Evolutionary conservation across 2,888 invertebrate genomes (phyloP), one percentile per base, ranked within the genome.

Genomic region (Perizoma flavofasciatum): DNA sequence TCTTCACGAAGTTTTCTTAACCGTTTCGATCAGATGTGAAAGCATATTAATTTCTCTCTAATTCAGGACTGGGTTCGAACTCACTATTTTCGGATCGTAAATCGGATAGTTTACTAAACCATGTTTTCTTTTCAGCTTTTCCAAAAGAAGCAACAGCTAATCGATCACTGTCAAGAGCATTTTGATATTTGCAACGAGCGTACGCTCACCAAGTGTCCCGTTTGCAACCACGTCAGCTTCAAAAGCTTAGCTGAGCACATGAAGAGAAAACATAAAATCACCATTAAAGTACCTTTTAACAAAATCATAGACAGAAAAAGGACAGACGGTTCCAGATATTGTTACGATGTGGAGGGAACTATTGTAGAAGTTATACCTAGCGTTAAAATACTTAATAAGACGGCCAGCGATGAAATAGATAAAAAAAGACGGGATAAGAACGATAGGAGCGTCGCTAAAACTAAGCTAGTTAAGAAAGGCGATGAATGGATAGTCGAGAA

Each of bases 281-380:
- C 70, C 0, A 37, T 86, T 0, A 77, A 74, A 9, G 65, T 81
- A 4, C 73, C 75, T 0, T 79, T 74, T 44, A 67, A 63, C 0
- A 67, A 65, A 2, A 68, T 86, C 0, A 74, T 76, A 9, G 80
- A 86, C 10, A 77, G 73, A 37, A 43, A 68, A 0, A 79, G 74
- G 0, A 48, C 43, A 0, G 63, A 67, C 5, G 79, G 79, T 0
- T 79, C 84, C 0, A 75, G 78, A 59, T 88, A 83, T 33, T 82
- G 77, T 6, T 82, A 80, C n/a, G 73, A 84, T 7, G 69, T 81
- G 0, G 69, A 78, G 5, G 62, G 77, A 4, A 68, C 75, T 0
- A 71, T 77, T 43, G 50, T 89, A 3, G 86, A 89, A 66, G 74
- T 89, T 0, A 88, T 89, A 63, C 90, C 90, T 0, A 88, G 88